Percentiles rank a stretch among this genome's conserved stretches.
Conservation (phyloP, 2,113 vertebrate genomes). For the Aramus guarauna region DNA sequence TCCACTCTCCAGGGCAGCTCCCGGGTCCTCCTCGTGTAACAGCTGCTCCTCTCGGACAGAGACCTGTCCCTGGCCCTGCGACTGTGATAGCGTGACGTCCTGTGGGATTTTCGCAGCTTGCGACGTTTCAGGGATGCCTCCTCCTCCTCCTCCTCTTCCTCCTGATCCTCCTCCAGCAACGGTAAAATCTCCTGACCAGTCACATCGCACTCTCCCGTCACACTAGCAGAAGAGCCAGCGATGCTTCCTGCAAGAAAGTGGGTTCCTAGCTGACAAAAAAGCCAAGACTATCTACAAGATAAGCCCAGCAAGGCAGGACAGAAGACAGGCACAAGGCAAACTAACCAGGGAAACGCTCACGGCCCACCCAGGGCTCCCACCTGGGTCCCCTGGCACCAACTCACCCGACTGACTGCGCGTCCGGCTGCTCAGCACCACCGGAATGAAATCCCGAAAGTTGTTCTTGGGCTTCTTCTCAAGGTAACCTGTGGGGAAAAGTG, state of each 20-base stretch:
- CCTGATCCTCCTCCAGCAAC: slow-evolving; percentile 61
- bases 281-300: not conserved
- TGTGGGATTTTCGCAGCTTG: slow-evolving; percentile 73
- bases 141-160: slow-evolving; percentile 63
- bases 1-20: slow-evolving; percentile 76
- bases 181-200: slow-evolving; percentile 67
- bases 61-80: slow-evolving; percentile 70
- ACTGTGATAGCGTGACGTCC: slow-evolving; percentile 65
- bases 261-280: not conserved
- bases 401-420: slow-evolving; percentile 83
- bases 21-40: slow-evolving; percentile 72
- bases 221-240: slow-evolving; percentile 68
- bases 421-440: slow-evolving; percentile 80
- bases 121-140: slow-evolving; percentile 66
- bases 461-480: slow-evolving; percentile 83
- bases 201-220: slow-evolving; percentile 61
- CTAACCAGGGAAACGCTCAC: fast-evolving
- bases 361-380: not conserved
- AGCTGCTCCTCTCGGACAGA: slow-evolving; percentile 64
- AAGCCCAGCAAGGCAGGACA: not conserved
- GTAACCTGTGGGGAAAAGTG: slow-evolving; percentile 48
- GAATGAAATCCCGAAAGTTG: slow-evolving; percentile 83
- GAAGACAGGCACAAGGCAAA: not conserved
- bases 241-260: slow-evolving; percentile 59
- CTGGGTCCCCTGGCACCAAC: not conserved